Evolutionary conservation across 2,888 invertebrate species (phyloP), one percentile per base, ranked within the genome.

Genomic region (Cistogaster globosa): DNA sequence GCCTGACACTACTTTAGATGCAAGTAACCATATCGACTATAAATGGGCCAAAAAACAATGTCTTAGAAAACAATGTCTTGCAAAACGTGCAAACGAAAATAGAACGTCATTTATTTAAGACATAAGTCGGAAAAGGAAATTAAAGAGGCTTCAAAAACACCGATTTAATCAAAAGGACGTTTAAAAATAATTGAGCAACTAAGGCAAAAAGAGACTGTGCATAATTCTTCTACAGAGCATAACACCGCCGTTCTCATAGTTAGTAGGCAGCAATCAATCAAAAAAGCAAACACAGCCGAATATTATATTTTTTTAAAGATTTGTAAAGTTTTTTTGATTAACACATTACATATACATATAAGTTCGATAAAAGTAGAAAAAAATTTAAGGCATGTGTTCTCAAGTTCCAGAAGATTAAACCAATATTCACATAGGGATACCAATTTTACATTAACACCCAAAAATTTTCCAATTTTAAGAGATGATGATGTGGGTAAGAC

Each of bases 381-480:
- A 45, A 45, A 45, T 12, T n/a, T 11, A 16, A 45, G 12, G 12
- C 4, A 45, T 14, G 32, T n/a, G 6, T 32, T 58, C 16, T 2
- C 4, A 2, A 32, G 32, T 26, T 26, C 26, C 26, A 32, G 58
- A 32, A 32, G 32, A n/a, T 6, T 60, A 9, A 38, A 18, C 1
- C 60, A 60, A 18, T 38, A 38, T 18, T 11, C 38, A 0, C 60
- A 60, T 18, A 12, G 38, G 18, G 38, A 36, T 11, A 38, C 60
- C 18, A 60, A 60, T 20, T 38, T 18, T 18, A 53, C 11, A 18
- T 8, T 53, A 6, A 53, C 7, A 20, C 18, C 53, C 7, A 18
- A 53, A 53, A 53, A 20, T 53, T 53, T 60, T 38, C 60, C 20
- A 2, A 4, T 60, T 38, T 60, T 60, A 9, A 60, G 60, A 38